Conservation (phyloP, 2,797 vertebrate genomes). For the Mycteria americana region DNA sequence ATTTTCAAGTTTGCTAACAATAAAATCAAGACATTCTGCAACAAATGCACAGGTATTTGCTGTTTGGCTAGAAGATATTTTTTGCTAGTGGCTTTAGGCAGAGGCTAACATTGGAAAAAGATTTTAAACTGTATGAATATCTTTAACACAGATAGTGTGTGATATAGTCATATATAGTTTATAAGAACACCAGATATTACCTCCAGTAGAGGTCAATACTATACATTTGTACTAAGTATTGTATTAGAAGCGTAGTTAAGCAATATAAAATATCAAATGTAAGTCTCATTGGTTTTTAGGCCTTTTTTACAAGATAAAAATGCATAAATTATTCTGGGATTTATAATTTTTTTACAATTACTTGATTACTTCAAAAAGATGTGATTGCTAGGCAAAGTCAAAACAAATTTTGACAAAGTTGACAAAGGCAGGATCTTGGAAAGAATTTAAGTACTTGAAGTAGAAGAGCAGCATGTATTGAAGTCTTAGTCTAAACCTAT, state of each 20-base stretch:
- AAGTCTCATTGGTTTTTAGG: not conserved
- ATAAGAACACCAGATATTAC: not conserved
- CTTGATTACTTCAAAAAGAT: not conserved
- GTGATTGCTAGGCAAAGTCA: not conserved
- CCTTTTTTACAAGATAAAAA: not conserved
- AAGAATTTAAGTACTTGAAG: constrained; percentile 11
- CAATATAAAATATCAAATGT: not conserved
- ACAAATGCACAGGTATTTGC: not conserved
- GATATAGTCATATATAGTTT: not conserved
- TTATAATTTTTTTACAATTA: not conserved
- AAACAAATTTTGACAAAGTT: not conserved
- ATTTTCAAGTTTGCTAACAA: not conserved
- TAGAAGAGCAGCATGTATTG: constrained; percentile 24
- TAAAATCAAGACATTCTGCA: not conserved
- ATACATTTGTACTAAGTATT: not conserved
- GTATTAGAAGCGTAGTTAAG: not conserved
- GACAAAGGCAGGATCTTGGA: not conserved
- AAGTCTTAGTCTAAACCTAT: constrained; percentile 49
- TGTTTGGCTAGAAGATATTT: not conserved
- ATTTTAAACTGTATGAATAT: not conserved
- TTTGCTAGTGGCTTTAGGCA: not conserved
- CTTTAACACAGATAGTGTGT: not conserved
- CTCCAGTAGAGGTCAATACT: not conserved
- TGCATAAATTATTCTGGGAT: not conserved
- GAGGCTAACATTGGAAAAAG: not conserved